phyloP scores from a whole-genome alignment of 2,888 invertebrate genomes.

The Drosophila cracens region DNA sequence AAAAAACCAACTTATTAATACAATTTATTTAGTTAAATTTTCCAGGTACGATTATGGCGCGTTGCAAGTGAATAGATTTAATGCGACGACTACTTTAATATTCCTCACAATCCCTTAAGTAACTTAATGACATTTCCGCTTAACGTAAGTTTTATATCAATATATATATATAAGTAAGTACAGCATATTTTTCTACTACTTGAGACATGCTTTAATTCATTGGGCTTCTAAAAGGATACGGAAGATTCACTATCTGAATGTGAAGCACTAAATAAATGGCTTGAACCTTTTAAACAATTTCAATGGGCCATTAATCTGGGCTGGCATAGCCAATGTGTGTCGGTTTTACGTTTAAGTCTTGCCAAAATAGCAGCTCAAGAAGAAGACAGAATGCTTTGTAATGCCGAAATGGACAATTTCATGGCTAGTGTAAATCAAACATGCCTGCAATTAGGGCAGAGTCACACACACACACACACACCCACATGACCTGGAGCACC shows the following conservation, averaged over 20 bases:
- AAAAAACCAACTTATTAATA: background rate
- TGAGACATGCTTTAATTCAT: slow-evolving; percentile 41
- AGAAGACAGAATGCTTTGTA: slow-evolving; percentile 61
- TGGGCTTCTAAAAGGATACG: slow-evolving; percentile 23
- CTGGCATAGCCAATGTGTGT: slow-evolving; percentile 61
- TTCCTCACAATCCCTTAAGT: slow-evolving; percentile 17
- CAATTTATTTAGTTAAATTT: background rate
- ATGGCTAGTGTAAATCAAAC: slow-evolving; percentile 76
- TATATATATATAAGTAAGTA: background rate
- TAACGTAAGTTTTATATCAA: slow-evolving; percentile 9
- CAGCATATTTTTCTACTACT: background rate
- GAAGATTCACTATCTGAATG: slow-evolving; percentile 37
- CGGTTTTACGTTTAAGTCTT: slow-evolving; percentile 52
- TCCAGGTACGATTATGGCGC: background rate
- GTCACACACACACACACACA: background rate
- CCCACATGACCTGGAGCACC: slow-evolving; percentile 22
- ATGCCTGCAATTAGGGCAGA: slow-evolving; percentile 73
- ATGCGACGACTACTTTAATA: background rate
- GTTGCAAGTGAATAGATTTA: background rate
- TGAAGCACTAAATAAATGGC: slow-evolving; percentile 69
- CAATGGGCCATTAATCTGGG: slow-evolving; percentile 70
- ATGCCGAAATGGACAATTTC: slow-evolving; percentile 76
- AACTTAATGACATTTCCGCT: slow-evolving; percentile 24
- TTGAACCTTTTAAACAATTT: slow-evolving; percentile 40
- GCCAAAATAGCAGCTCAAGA: slow-evolving; percentile 1